phyloP scores from a whole-genome alignment of 2,888 invertebrate species.

The Gisinianus flammeolus region DNA sequence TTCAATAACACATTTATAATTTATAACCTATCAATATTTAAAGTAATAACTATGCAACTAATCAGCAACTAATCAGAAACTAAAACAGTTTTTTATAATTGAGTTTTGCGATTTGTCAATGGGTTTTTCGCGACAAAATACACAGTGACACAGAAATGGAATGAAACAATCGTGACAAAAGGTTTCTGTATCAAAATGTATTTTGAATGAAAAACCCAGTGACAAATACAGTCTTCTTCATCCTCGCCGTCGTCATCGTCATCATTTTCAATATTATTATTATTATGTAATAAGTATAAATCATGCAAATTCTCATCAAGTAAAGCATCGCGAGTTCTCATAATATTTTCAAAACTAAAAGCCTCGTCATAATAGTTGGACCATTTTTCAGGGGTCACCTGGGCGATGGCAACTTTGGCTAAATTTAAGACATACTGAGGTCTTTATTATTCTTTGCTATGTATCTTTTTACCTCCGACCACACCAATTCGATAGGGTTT shows the following conservation, averaged over 20 bases:
- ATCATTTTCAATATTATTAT: not conserved
- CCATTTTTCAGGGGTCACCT: slow-evolving; percentile 19
- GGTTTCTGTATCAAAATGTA: too few relatives aligned
- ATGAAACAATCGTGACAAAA: too few relatives aligned
- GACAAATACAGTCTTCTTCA: not conserved
- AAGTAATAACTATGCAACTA: too few relatives aligned
- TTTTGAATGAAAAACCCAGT: too few relatives aligned
- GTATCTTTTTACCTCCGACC: not conserved
- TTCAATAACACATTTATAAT: too few relatives aligned
- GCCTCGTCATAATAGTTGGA: not conserved
- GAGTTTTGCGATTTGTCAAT: too few relatives aligned
- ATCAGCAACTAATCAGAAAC: too few relatives aligned
- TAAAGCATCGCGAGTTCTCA: slow-evolving; percentile 11
- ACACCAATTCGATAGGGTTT: slow-evolving; percentile 8
- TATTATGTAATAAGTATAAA: too few relatives aligned
- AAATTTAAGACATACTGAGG: not conserved
- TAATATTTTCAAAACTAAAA: not conserved
- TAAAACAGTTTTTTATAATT: too few relatives aligned
- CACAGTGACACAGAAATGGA: too few relatives aligned
- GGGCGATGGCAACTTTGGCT: not conserved
- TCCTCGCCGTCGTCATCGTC: not conserved
- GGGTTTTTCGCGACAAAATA: too few relatives aligned
- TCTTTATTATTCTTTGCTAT: slow-evolving; percentile 6
- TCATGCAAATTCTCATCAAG: not conserved
- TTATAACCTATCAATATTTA: too few relatives aligned